phyloP scores from a whole-genome alignment of 2,888 invertebrate genomes.

The Gryllus longicercus region DNA sequence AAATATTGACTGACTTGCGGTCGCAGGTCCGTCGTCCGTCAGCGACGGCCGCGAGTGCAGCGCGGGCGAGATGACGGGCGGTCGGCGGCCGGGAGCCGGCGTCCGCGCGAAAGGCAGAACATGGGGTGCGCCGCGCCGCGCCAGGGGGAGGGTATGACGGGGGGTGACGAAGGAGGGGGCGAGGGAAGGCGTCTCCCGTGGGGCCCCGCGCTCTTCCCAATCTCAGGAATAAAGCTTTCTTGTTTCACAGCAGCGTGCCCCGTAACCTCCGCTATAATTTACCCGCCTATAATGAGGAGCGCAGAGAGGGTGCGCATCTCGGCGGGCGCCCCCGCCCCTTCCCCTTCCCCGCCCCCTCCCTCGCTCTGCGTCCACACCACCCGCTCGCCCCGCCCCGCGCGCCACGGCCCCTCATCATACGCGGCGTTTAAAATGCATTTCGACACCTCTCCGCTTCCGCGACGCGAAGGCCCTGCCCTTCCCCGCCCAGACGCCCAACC shows the following conservation, averaged over 20 bases:
- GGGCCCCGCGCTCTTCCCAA: constrained; percentile 28
- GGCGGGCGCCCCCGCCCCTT: neutral
- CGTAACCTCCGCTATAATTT: constrained; percentile 30
- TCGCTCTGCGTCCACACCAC: neutral
- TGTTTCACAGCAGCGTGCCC: constrained; percentile 33
- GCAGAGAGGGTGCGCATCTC: neutral
- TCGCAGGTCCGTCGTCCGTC: too few species aligned
- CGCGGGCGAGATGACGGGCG: too few species aligned
- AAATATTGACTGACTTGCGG: too few species aligned
- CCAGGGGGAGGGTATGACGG: neutral
- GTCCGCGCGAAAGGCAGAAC: too few species aligned
- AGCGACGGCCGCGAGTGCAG: too few species aligned
- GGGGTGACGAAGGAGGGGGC: neutral
- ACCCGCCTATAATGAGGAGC: constrained; percentile 33
- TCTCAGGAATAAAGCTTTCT: constrained; percentile 33
- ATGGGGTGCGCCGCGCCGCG: too few species aligned
- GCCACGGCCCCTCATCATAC: constrained; percentile 23
- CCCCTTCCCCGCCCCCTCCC: neutral
- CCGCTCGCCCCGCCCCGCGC: neutral
- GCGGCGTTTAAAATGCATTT: constrained; percentile 33
- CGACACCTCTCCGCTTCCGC: constrained; percentile 23
- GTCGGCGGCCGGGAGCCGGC: too few species aligned
- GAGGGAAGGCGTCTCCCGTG: constrained; percentile 22
- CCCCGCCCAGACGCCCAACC: neutral
- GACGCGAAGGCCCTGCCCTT: constrained; percentile 11